Base-by-base conservation (phyloP, 2,797 vertebrate genomes). In the Eulemur albifrons region DNA sequence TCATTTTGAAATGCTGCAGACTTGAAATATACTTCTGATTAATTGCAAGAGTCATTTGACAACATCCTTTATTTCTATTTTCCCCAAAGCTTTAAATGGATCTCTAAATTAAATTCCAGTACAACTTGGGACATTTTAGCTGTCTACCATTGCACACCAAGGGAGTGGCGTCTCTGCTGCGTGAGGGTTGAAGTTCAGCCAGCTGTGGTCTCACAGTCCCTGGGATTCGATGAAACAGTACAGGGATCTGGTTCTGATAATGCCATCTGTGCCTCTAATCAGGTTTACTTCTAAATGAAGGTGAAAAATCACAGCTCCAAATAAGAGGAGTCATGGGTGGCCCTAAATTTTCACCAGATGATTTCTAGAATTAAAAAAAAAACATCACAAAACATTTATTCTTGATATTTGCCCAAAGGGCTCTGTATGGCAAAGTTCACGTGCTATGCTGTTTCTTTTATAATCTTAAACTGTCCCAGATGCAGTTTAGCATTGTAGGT, bases 271-370 rank as follows among this genome's bases (percentile, higher is more conserved):
- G 61, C 25, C 76, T 96, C n/a, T 50, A 72, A 80, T 35, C 17
- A 77, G 48, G 35, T 7, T 81, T 82, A 38, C 17, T 91, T 93
- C 50, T 54, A 67, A 40, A 77, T 50, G 38, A 87, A 84, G 30
- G 85, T 69, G 25, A 95, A 85, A 85, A 73, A 76, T 54, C 67
- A 79, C 13, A 85, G 48, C 21, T 88, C 57, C 27, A 40, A 61
- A 95, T 69, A 43, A 92, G 77, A 92, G 77, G 48, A 92, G 27
- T 75, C 73, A 92, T 65, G 80, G 43, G 79, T 94, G 77, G 61
- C 59, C 50, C 35, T 92, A 76, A 65, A 87, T 95, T 90, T 95
- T 96, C 38, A 92, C 73, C 72, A 96, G 80, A 89, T 90, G 85
- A 90, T 63, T 96, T 91, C 43, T 63, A 40, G 32, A 89, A 67